Conservation (phyloP, 2,797 vertebrate species). For the Microhierax caerulescens region DNA sequence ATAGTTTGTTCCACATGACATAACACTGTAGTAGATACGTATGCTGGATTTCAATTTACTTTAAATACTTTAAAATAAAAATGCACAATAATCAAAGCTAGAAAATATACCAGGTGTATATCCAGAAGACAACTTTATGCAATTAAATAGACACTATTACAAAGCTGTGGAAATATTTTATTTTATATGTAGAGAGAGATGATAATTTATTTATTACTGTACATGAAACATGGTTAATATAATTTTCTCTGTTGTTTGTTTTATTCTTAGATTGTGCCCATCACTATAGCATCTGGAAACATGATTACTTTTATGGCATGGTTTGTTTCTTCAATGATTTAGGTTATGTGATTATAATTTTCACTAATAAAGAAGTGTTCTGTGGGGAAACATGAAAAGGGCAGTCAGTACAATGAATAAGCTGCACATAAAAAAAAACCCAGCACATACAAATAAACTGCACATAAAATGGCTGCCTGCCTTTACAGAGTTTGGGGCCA, state of each 20-base stretch:
- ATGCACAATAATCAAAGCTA: neutral
- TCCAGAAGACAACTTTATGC: neutral
- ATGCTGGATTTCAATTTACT: neutral
- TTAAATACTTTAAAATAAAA: neutral
- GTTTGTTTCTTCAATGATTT: neutral
- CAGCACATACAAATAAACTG: neutral
- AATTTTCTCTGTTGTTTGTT: neutral
- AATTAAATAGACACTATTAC: neutral
- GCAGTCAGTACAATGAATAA: neutral
- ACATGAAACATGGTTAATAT: neutral
- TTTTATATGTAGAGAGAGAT: neutral
- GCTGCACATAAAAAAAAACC: neutral
- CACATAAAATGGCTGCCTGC: neutral
- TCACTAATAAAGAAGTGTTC: neutral
- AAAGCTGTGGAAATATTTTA: neutral
- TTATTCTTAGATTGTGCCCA: neutral
- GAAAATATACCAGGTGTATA: neutral
- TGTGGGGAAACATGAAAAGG: neutral
- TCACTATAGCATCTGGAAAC: neutral
- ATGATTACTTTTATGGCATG: rapidly evolving
- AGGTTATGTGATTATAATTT: neutral
- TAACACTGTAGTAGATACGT: neutral
- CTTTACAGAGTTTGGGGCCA: neutral
- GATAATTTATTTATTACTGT: neutral
- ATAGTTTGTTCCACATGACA: neutral